Percentiles rank a stretch among this genome's conserved stretches.
Conservation (phyloP, 2,113 vertebrate genomes). For the Haliaeetus leucogaster region DNA sequence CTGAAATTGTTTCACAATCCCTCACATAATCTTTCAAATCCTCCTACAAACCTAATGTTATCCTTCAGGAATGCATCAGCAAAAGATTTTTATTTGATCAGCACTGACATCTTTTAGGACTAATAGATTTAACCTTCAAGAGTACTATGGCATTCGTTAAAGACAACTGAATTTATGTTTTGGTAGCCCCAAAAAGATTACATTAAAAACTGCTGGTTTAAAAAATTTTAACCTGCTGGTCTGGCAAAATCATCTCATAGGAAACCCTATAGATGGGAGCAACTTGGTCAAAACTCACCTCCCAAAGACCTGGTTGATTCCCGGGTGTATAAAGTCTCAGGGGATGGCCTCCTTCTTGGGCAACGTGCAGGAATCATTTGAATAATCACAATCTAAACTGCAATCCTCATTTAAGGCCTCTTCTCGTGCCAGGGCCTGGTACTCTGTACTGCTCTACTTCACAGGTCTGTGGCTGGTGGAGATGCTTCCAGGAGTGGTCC, state of each 20-base stretch:
- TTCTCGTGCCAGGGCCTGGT: not conserved
- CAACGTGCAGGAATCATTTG: not conserved
- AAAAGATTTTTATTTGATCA: not conserved
- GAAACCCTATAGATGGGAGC: not conserved
- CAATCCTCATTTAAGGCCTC: not conserved
- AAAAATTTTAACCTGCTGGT: not conserved
- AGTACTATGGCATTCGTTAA: not conserved
- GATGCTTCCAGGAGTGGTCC: not conserved
- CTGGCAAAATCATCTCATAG: not conserved
- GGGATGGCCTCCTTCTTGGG: not conserved
- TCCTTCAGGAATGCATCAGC: not conserved
- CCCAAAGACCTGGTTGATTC: not conserved
- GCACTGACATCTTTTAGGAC: not conserved
- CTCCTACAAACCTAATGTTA: not conserved
- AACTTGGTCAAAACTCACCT: not conserved
- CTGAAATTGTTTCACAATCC: conserved; percentile 8
- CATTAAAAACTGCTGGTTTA: not conserved
- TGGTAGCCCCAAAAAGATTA: not conserved
- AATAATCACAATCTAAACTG: not conserved
- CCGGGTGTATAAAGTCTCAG: not conserved
- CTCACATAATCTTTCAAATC: not conserved
- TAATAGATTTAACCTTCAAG: not conserved
- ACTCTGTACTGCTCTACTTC: not conserved
- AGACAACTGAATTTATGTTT: not conserved
- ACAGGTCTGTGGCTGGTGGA: not conserved